phyloP scores from a whole-genome alignment of 2,888 invertebrate genomes.

The Dinocampus coccinellae region DNA sequence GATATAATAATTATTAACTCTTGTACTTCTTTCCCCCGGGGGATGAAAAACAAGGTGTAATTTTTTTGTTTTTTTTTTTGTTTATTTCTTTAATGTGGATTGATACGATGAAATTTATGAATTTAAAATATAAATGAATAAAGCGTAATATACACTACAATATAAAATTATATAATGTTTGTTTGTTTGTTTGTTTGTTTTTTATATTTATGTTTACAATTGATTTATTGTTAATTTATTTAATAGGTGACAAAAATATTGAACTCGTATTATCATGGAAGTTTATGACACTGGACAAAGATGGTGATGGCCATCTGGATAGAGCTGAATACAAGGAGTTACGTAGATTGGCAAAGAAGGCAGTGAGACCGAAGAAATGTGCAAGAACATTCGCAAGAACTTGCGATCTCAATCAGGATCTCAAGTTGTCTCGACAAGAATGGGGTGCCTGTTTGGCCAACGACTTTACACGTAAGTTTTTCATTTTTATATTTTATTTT shows the following conservation, averaged over 20 bases:
- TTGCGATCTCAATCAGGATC: slow-evolving; percentile 88
- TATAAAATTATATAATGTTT: background rate
- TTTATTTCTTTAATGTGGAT: background rate
- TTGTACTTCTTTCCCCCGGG: background rate
- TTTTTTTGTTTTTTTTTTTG: slow-evolving; percentile 6
- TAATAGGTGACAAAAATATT: slow-evolving; percentile 61
- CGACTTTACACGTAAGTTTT: slow-evolving; percentile 83
- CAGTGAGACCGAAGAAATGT: slow-evolving; percentile 90
- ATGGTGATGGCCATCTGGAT: slow-evolving; percentile 83
- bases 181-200: background rate
- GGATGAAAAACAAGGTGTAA: background rate
- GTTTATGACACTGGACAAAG: slow-evolving; percentile 85
- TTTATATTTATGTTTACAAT: too few species aligned
- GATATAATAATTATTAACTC: slow-evolving; percentile 1
- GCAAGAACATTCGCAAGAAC: slow-evolving; percentile 89
- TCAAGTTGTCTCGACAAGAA: slow-evolving; percentile 82
- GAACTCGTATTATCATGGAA: slow-evolving; percentile 87
- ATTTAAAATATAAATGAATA: background rate
- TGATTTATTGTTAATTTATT: too few species aligned
- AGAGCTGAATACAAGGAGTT: slow-evolving; percentile 87
- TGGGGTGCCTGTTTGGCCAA: slow-evolving; percentile 91
- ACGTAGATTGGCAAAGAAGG: slow-evolving; percentile 85
- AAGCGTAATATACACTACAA: background rate
- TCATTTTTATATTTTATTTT: background rate
- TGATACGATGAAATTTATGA: background rate